A percentile compares a stretch with the other conserved stretches of the same genome.
phyloP scores from a whole-genome alignment of 2,113 vertebrate species.

The Manacus vitellinus region DNA sequence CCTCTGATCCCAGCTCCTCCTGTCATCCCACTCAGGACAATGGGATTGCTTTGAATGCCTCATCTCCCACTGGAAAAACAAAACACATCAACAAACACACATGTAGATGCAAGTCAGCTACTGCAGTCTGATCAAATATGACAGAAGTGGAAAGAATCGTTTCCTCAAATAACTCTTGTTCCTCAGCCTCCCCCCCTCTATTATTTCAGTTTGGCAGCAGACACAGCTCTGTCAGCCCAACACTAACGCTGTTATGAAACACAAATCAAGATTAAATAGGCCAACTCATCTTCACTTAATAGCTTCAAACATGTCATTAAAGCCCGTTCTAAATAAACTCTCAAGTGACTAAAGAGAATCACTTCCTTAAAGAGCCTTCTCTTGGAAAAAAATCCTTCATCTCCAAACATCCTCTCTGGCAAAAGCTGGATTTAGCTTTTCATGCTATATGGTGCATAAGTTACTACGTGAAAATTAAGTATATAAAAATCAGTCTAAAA shows the following conservation, averaged over 20 bases:
- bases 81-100: neutral
- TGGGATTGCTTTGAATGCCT: constrained; percentile 82
- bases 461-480: neutral
- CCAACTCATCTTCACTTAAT: constrained; percentile 26
- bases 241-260: neutral
- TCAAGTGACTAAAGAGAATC: neutral
- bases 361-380: neutral
- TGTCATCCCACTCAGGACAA: constrained; percentile 82
- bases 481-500: neutral
- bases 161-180: neutral
- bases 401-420: neutral
- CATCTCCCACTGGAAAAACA: constrained; percentile 79
- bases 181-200: neutral
- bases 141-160: neutral
- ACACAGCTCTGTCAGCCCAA: neutral
- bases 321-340: neutral
- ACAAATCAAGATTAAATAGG: constrained; percentile 22
- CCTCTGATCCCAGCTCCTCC: constrained; percentile 81
- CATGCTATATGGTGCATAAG: fast-evolving
- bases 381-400: neutral
- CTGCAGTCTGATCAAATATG: neutral
- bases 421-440: neutral
- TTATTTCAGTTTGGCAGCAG: neutral
- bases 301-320: constrained; percentile 22
- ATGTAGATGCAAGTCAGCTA: neutral